Conservation (phyloP, 23 tunicate genomes). For the Trididemnum miniatum region DNA sequence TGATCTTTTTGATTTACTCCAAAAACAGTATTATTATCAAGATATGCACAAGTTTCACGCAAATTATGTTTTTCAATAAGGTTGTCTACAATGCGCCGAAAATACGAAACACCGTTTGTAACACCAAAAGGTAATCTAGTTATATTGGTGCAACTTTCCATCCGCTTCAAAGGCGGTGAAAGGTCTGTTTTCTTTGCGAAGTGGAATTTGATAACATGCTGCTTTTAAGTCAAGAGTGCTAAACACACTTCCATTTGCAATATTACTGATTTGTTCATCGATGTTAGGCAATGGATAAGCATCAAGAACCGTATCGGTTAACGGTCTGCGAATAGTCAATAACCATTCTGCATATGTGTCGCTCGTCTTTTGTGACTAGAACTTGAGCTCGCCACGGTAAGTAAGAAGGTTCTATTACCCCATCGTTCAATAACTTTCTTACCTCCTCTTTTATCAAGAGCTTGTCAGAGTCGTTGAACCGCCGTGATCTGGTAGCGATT, state of each 20-base stretch:
- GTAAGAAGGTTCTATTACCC: neutral
- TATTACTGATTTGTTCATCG: neutral
- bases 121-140: neutral
- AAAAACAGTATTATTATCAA: neutral
- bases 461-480: neutral
- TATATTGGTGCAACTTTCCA: neutral
- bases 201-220: neutral
- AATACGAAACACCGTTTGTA: neutral
- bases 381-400: slow-evolving; percentile 24
- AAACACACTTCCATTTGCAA: neutral
- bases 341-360: slow-evolving; percentile 23
- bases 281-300: neutral
- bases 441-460: neutral
- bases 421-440: neutral
- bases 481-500: neutral
- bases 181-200: neutral
- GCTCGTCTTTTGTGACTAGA: slow-evolving; percentile 4
- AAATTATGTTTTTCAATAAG: neutral
- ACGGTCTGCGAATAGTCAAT: slow-evolving; percentile 19
- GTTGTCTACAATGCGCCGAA: neutral
- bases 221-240: neutral
- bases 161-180: too few species aligned
- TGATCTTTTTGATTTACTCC: neutral
- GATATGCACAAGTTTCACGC: too few species aligned
- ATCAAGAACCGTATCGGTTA: neutral